A percentile compares a stretch with the other conserved stretches of the same genome.
These are phyloP conservation scores for Eclectus roratus DNA, from an alignment of 2,113 vertebrate genomes.

Conservation along the genomic window DNA sequence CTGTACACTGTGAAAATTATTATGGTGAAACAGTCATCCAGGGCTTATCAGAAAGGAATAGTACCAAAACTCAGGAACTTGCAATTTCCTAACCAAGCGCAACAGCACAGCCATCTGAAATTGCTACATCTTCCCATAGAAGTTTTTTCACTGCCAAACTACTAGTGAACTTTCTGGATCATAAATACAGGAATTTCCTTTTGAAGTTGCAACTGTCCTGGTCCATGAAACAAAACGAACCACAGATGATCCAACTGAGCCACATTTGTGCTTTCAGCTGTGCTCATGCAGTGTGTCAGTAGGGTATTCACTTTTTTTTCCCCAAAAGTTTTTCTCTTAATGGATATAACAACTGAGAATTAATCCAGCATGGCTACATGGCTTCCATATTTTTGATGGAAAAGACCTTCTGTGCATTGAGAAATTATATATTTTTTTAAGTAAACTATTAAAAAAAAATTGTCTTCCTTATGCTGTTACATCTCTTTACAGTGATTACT, in stretches of 20 bases:
- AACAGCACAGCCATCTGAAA: not conserved
- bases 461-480: not conserved
- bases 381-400: not conserved
- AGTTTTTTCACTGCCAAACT: not conserved
- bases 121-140: not conserved
- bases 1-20: not conserved
- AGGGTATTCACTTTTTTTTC: not conserved
- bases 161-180: not conserved
- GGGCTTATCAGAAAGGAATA: not conserved
- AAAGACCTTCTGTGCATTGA: not conserved
- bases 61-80: not conserved
- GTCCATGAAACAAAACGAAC: not conserved
- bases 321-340: not conserved
- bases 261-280: not conserved
- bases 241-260: not conserved
- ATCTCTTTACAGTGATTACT: not conserved
- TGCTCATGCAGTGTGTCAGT: not conserved
- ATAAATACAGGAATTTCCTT: not conserved
- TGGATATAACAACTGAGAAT: not conserved
- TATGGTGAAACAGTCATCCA: not conserved
- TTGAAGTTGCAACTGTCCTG: not conserved
- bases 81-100: not conserved
- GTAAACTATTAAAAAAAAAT: not conserved
- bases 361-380: not conserved
- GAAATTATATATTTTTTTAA: not conserved